Conservation (phyloP, 2,113 vertebrate species). For the Carassius carassius region DNA sequence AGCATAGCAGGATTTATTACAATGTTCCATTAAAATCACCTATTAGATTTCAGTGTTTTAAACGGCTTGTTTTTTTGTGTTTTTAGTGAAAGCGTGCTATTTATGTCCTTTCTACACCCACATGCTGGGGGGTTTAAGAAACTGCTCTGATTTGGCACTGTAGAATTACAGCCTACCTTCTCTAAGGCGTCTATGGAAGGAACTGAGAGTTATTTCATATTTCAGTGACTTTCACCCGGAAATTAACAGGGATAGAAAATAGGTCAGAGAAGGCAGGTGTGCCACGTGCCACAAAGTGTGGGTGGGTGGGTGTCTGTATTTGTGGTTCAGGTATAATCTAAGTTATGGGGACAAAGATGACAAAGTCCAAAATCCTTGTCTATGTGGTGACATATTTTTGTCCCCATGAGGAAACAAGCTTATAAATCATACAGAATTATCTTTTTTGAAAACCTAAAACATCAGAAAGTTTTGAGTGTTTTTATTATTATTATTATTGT, state of each 20-base stretch:
- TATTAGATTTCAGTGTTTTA: constrained; percentile 24
- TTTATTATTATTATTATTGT: too few relatives aligned
- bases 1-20: background rate
- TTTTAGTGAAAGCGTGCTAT: constrained; percentile 29
- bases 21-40: background rate
- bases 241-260: constrained; percentile 54
- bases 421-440: too few relatives aligned
- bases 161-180: constrained; percentile 54
- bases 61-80: constrained; percentile 2
- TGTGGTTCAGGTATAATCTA: too few relatives aligned
- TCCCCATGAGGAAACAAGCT: too few relatives aligned
- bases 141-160: constrained; percentile 52
- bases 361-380: background rate
- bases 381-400: too few relatives aligned
- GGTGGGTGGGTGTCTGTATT: background rate
- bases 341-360: too few relatives aligned
- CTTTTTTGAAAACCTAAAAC: too few relatives aligned
- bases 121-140: constrained; percentile 54
- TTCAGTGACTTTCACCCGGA: constrained; percentile 38
- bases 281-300: background rate
- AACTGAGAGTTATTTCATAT: constrained; percentile 54
- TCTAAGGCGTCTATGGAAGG: constrained; percentile 36
- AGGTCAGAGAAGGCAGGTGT: constrained; percentile 48
- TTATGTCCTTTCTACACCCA: constrained; percentile 54
- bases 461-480: too few relatives aligned